Evolutionary conservation across 2,797 vertebrate species (phyloP).

Genomic region (Ciconia nigra): DNA sequence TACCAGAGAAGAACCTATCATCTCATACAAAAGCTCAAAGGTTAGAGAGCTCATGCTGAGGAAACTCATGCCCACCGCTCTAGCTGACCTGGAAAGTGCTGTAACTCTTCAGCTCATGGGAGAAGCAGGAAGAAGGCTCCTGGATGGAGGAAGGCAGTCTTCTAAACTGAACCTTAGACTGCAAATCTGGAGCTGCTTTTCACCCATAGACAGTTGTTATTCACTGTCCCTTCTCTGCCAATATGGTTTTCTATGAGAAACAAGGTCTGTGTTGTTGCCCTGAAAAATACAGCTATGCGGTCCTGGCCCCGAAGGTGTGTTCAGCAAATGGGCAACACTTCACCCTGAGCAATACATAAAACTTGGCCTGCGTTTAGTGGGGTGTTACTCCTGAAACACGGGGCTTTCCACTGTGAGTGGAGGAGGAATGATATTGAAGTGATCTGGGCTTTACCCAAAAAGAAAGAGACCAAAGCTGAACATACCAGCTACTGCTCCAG

Average conservation of each 20-base stretch:
- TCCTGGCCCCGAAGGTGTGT: background rate
- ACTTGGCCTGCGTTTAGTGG: background rate
- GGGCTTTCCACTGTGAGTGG: background rate
- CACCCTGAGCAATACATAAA: background rate
- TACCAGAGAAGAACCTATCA: background rate
- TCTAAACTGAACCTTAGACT: background rate
- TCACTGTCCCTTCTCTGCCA: background rate
- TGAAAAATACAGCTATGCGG: background rate
- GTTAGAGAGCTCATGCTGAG: background rate
- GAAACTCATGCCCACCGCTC: background rate
- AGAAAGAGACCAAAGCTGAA: background rate
- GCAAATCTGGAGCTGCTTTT: background rate
- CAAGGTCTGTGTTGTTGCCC: background rate
- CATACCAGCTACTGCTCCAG: background rate
- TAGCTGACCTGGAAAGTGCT: background rate
- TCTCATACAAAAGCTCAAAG: background rate
- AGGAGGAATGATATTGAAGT: background rate
- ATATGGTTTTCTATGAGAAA: background rate
- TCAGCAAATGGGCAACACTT: background rate
- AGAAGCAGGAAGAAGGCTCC: background rate
- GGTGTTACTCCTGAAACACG: background rate
- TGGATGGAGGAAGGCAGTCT: background rate
- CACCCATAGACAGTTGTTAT: background rate
- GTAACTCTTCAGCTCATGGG: background rate
- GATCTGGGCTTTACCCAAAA: background rate